Conservation (phyloP, 2,888 invertebrate genomes). For the Patella ulyssiponensis region DNA sequence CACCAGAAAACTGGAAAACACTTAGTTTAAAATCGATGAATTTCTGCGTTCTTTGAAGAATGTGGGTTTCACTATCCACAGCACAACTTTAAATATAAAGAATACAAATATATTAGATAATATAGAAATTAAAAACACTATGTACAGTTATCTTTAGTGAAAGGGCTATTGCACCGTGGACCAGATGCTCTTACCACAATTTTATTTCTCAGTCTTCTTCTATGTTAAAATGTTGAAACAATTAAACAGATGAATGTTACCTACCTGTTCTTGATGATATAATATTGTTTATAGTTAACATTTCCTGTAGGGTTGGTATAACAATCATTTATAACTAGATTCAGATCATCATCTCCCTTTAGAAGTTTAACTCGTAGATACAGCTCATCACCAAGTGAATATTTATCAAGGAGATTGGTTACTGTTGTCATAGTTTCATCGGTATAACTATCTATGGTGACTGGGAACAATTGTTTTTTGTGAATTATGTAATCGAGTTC, state of each 20-base stretch:
- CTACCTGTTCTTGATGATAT: conserved; percentile 20
- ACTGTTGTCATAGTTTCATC: no score
- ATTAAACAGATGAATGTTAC: no score
- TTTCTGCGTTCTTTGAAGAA: conserved; percentile 26
- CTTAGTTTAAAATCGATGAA: conserved; percentile 45
- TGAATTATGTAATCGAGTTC: no score
- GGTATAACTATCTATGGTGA: no score
- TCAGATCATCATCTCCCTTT: conserved; percentile 23
- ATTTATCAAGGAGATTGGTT: no score
- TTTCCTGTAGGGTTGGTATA: neutral
- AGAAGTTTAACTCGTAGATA: conserved; percentile 17
- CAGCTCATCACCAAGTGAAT: conserved; percentile 18
- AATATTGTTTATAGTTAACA: neutral
- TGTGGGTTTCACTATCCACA: conserved; percentile 14
- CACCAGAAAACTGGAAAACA: conserved; percentile 48
- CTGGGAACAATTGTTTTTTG: no score
- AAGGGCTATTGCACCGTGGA: neutral
- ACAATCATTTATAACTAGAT: conserved; percentile 16
- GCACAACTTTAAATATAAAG: conserved; percentile 12
- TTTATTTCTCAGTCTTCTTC: no score
- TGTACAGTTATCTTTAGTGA: neutral
- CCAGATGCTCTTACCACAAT: neutral
- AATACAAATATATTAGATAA: neutral
- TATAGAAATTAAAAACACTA: neutral
- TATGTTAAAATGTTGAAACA: no score